Conservation (phyloP, 2,888 invertebrate genomes). For the Drosophila recens region DNA sequence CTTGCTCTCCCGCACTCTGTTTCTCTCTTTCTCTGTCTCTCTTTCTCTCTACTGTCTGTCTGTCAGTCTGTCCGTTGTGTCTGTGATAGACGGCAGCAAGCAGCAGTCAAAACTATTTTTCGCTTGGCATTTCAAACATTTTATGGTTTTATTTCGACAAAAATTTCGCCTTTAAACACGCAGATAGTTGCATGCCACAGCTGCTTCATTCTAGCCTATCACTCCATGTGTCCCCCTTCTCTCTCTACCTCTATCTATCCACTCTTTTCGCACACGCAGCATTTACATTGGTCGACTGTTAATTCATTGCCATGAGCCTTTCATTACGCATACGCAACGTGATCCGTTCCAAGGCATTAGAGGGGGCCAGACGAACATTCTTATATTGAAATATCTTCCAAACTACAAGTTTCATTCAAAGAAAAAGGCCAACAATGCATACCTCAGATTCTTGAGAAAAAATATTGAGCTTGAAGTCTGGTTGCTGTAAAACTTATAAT, state of each 20-base stretch:
- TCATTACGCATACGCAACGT: conserved; percentile 66
- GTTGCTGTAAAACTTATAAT: neutral
- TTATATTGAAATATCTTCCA: conserved; percentile 32
- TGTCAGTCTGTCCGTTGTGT: conserved; percentile 1
- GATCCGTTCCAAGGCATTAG: neutral
- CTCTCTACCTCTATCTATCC: neutral
- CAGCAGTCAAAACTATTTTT: conserved; percentile 78
- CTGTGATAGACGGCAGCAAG: conserved; percentile 26
- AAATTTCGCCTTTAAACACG: conserved; percentile 75
- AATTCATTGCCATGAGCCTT: conserved; percentile 65
- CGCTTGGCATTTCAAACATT: conserved; percentile 80
- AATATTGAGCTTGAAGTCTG: neutral
- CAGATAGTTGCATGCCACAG: conserved; percentile 71
- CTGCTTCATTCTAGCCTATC: conserved; percentile 46
- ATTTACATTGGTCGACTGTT: conserved; percentile 50
- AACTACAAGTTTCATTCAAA: conserved; percentile 9
- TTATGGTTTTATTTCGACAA: conserved; percentile 79
- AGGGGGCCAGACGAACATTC: conserved; percentile 1
- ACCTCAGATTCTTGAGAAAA: neutral
- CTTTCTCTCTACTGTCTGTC: neutral
- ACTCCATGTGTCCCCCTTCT: neutral
- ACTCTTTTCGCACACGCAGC: conserved; percentile 3
- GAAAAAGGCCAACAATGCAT: conserved; percentile 8
- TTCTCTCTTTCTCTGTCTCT: neutral
- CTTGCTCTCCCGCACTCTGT: conserved; percentile 2